Conservation (phyloP, 1,140 invertebrate species). For the Semibalanus balanoides region DNA sequence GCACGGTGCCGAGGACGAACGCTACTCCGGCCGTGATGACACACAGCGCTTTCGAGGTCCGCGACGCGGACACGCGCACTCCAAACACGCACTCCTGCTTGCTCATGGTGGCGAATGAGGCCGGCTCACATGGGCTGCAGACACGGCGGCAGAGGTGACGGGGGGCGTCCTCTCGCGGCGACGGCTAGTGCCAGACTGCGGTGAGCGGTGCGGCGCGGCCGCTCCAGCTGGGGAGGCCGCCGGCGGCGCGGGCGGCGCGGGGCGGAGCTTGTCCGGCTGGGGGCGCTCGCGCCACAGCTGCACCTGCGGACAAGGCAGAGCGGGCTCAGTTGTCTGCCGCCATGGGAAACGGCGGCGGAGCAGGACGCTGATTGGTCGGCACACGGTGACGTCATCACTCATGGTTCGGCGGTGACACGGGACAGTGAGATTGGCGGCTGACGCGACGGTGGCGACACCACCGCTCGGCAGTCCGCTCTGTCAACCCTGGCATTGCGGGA, state of each 20-base stretch:
- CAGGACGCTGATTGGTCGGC: too few relatives aligned
- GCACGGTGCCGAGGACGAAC: conserved; percentile 22
- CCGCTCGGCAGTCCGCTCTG: too few relatives aligned
- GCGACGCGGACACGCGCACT: neutral
- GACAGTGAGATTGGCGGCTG: neutral
- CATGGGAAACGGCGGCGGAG: neutral
- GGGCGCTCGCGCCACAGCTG: too few relatives aligned
- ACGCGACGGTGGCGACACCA: neutral
- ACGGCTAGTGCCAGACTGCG: neutral
- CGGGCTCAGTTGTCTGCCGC: neutral
- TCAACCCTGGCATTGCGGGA: too few relatives aligned
- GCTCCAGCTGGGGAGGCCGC: neutral
- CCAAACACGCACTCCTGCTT: conserved; percentile 1
- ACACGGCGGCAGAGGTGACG: neutral
- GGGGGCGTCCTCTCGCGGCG: neutral
- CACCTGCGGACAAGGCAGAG: neutral
- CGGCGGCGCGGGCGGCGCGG: too few relatives aligned
- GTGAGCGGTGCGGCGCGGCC: too few relatives aligned
- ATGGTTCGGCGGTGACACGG: neutral
- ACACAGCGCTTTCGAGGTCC: neutral
- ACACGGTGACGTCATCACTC: neutral
- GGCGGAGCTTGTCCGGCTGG: neutral
- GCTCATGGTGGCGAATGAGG: neutral
- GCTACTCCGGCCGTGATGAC: conserved; percentile 18
- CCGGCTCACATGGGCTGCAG: neutral